Base-by-base conservation (phyloP, 2,888 invertebrate species). In the Margaritifera margaritifera region DNA sequence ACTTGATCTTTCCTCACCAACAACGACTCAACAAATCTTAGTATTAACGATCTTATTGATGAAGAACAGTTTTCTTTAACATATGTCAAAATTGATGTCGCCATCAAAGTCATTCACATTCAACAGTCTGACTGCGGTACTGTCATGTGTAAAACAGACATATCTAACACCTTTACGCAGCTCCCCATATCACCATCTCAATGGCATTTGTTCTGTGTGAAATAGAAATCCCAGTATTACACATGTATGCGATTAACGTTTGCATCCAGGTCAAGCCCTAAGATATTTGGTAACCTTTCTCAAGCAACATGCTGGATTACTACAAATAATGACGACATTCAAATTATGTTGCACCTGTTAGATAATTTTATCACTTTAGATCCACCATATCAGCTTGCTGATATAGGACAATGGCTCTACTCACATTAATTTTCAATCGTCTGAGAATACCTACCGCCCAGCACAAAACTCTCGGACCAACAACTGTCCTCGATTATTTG, bases 81-180 rank as follows among this genome's bases (percentile, higher is more conserved):
- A 0, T 77, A 77, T 68, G 74, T 78, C 4, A 60, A 56, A 20
- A 62, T 78, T 24, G 78, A 80, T 66, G 73, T 75, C 64, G 79
- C 74, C 5, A 74, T 77, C 31, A 54, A 63, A 15, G 62, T 61
- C 2, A n/a, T n/a, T n/a, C n/a, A n/a, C n/a, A 73, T 80, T 6
- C 18, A 53, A 50, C 20, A 66, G n/a, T 27, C 52, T 1, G 78
- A 72, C 4, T 6, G 25, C 20, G 63, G 59, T n/a, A 25, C 72
- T 18, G 51, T 20, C 6, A 22, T 74, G 53, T 75, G 72, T 27
- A 75, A 75, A 62, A 66, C 68, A 3, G 75, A 77, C 58, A 74
- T 74, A 24, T 51, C 66, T 1, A 66, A 80, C 59, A 72, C 79
- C 11, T 77, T 75, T 42, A 74, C 77, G 58, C 22, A 69, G 0